phyloP scores from a whole-genome alignment of 2,888 invertebrate genomes.

The Epinotia demarniana region DNA sequence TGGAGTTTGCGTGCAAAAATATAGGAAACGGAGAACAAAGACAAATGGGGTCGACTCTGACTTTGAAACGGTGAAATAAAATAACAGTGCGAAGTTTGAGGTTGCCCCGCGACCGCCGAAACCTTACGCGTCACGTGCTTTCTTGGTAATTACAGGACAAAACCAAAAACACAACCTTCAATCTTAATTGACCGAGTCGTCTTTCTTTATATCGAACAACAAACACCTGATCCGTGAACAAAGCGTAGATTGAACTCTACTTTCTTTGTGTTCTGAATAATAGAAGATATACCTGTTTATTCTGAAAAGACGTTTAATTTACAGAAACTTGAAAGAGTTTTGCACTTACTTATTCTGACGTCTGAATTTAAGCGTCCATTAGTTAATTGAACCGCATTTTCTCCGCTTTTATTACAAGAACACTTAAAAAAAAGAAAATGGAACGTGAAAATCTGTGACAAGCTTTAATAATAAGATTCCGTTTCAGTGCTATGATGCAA shows the following conservation, averaged over 20 bases:
- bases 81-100: constrained; percentile 75
- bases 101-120: constrained; percentile 56
- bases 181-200: constrained; percentile 43
- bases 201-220: constrained; percentile 40
- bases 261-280: constrained; percentile 44
- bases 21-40: constrained; percentile 84
- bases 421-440: constrained; percentile 29
- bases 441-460: constrained; percentile 47
- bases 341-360: constrained; percentile 48
- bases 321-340: constrained; percentile 45
- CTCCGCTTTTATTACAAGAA: constrained; percentile 47
- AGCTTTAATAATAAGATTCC: constrained; percentile 31
- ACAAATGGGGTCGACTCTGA: constrained; percentile 82
- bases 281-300: constrained; percentile 41
- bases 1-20: constrained; percentile 85
- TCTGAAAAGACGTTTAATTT: constrained; percentile 44
- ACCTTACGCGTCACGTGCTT: constrained; percentile 62
- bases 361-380: constrained; percentile 54
- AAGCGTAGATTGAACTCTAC: constrained; percentile 39
- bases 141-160: constrained; percentile 57
- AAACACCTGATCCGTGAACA: constrained; percentile 33
- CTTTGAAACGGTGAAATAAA: constrained; percentile 78
- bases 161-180: constrained; percentile 47
- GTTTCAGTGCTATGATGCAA: constrained; percentile 23
- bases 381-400: constrained; percentile 56